Conservation (phyloP, 2,797 vertebrate species). For the Gallirallus australis region DNA sequence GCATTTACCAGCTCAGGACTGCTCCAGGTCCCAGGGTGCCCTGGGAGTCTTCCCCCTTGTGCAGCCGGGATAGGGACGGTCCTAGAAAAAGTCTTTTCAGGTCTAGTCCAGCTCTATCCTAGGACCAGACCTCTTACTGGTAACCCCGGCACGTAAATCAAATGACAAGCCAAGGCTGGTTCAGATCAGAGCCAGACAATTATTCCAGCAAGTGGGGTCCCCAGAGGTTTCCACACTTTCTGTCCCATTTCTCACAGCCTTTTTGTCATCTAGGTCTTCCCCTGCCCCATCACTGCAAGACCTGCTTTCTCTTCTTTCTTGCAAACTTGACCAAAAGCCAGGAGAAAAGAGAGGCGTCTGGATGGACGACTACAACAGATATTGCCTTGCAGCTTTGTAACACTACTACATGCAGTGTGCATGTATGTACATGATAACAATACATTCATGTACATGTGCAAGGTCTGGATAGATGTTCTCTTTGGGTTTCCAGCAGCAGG, state of each 20-base stretch:
- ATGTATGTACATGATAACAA: not conserved
- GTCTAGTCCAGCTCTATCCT: not conserved
- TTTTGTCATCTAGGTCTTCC: not conserved
- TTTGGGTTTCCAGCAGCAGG: not conserved
- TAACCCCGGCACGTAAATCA: not conserved
- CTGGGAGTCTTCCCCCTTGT: not conserved
- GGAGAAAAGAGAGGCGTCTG: not conserved
- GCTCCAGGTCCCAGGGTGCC: accelerated
- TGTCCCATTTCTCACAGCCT: not conserved
- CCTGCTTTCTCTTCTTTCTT: not conserved
- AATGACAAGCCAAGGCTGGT: not conserved
- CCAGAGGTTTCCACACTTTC: not conserved
- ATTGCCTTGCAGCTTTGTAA: not conserved
- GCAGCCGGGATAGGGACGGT: not conserved
- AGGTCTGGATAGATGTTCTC: not conserved
- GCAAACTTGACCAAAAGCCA: not conserved
- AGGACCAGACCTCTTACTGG: not conserved
- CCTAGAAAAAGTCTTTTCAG: not conserved
- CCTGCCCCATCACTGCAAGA: not conserved
- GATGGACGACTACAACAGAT: not conserved
- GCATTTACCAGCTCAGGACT: not conserved
- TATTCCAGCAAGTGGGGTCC: not conserved
- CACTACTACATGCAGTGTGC: not conserved
- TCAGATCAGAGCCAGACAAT: not conserved
- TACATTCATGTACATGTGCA: accelerated